phyloP scores from a whole-genome alignment of 1,140 invertebrate species.

The Arctopsyche grandis region DNA sequence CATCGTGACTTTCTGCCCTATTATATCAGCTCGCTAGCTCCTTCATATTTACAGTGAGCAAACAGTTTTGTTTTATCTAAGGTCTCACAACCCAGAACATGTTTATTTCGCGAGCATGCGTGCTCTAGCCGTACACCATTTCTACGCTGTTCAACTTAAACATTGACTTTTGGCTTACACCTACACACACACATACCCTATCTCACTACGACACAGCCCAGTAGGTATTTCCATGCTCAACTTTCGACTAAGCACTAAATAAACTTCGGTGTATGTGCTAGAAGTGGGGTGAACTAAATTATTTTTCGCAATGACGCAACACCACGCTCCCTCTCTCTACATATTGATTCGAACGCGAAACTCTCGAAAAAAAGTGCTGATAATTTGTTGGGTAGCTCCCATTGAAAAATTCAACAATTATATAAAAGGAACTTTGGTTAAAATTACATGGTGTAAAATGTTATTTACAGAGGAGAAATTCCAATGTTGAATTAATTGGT shows the following conservation, averaged over 20 bases:
- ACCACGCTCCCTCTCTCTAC: too few species aligned
- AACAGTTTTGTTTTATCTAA: conserved; percentile 25
- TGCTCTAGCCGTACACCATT: neutral
- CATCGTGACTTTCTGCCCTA: too few species aligned
- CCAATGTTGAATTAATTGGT: neutral
- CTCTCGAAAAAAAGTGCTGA: neutral
- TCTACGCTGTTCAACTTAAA: neutral
- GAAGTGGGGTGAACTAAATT: too few species aligned
- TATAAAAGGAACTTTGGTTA: neutral
- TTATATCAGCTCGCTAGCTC: too few species aligned
- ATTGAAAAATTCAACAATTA: neutral
- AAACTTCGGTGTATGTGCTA: neutral
- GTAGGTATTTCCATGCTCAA: neutral
- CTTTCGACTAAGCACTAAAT: neutral
- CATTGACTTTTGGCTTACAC: conserved; percentile 18
- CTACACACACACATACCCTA: neutral
- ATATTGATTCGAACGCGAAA: neutral
- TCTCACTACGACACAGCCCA: neutral
- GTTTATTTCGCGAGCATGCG: conserved; percentile 17
- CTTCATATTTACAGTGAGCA: neutral
- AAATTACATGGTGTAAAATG: conserved; percentile 3
- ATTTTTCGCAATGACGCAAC: too few species aligned
- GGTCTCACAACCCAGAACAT: neutral
- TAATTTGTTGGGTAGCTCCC: neutral
- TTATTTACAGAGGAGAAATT: neutral